Evolutionary conservation across 2,888 invertebrate genomes (phyloP), one percentile per base, ranked within the genome.

Genomic region (Crossocerus cetratus): DNA sequence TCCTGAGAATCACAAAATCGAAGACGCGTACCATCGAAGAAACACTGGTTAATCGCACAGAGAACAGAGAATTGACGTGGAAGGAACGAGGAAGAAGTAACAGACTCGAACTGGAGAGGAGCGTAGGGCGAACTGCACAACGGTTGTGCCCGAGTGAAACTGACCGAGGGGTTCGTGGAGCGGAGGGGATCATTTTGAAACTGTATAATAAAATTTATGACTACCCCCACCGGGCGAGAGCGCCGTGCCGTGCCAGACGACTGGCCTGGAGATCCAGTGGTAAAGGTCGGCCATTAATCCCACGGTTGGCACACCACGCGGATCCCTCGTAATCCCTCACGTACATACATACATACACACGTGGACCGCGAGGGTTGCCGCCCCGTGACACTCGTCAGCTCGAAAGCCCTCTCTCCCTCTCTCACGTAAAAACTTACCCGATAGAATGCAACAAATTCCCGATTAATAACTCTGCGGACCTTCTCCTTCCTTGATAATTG

Each of bases 121-220:
- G 74, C 45, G 42, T 42, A 67, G 42, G 55, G 23, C 67, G 65
- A 78, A 84, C 86, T 84, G 85, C 77, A 81, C 86, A 70, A 78
- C 60, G 75, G 72, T 84, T 84, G 80, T 82, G 84, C 77, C 87
- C 76, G 72, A 65, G 78, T 73, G 77, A 81, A 84, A 90, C 89
- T 89, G 87, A 87, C 82, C 78, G 69, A 32, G 32, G 87, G 86
- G 87, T 88, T 87, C 85, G 85, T 87, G 89, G 89, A 90, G 91
- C 91, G 91, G 91, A 91, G 90, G 91, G 91, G 91, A 91, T 92
- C 90, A 90, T 90, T 90, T 89, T 90, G 91, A 91, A 91, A 91
- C 91, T 90, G 91, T 91, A 91, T 87, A 88, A 87, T 90, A 90
- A 91, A 92, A 92, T 92, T 92, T 92, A 92, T 92, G 89, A 89